Evolutionary conservation across 2,113 vertebrate genomes (phyloP).

Genomic region (Perca fluviatilis): DNA sequence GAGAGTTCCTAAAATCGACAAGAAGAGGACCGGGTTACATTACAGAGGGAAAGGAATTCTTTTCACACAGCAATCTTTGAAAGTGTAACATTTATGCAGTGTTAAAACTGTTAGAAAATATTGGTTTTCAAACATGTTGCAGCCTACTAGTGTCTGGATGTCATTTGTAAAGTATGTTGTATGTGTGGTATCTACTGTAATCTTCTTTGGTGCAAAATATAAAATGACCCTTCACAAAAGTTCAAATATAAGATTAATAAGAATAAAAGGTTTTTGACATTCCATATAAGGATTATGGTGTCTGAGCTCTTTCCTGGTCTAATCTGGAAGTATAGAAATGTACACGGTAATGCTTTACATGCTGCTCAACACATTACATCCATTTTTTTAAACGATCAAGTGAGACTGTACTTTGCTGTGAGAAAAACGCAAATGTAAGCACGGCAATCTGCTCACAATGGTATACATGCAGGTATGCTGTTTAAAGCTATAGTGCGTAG

Average conservation of each 20-base stretch:
- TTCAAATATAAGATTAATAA: background rate
- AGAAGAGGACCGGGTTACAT: background rate
- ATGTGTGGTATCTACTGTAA: background rate
- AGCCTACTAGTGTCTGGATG: rapidly evolving
- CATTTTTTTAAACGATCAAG: too few species aligned
- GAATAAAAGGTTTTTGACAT: background rate
- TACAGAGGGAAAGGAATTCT: slow-evolving; percentile 16
- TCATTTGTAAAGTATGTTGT: background rate
- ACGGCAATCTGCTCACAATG: too few species aligned
- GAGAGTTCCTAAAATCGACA: slow-evolving; percentile 90
- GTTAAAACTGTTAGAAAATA: slow-evolving; percentile 6
- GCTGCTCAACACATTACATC: too few species aligned
- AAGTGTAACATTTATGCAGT: background rate
- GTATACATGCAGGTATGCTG: too few species aligned
- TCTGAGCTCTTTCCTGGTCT: background rate
- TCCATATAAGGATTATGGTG: slow-evolving; percentile 5
- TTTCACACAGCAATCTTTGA: background rate
- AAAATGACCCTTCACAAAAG: background rate
- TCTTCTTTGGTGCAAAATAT: background rate
- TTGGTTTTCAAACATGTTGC: background rate
- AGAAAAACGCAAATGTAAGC: too few species aligned
- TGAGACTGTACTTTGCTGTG: too few species aligned
- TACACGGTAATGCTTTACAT: background rate
- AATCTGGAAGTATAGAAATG: background rate
- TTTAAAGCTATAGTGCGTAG: too few species aligned